Conservation (phyloP, 2,113 vertebrate species). For the Coturnix japonica region DNA sequence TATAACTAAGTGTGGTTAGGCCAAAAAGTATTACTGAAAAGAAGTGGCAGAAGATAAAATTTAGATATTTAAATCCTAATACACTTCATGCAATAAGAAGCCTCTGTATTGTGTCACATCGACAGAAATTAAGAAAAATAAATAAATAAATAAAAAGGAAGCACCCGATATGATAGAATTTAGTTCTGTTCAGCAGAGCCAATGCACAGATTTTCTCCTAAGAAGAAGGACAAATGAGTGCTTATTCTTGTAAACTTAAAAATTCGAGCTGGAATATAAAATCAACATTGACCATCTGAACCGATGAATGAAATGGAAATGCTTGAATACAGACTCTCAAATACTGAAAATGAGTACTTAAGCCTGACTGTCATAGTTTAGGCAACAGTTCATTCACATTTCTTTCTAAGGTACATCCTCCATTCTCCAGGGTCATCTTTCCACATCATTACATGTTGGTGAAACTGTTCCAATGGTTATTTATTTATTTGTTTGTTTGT, state of each 20-base stretch:
- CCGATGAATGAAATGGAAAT: not conserved
- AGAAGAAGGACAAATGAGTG: not conserved
- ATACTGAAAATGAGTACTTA: not conserved
- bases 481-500: not conserved
- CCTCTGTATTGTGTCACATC: not conserved
- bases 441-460: not conserved
- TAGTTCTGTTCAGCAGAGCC: not conserved
- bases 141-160: not conserved
- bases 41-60: not conserved
- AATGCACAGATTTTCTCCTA: not conserved
- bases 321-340: not conserved
- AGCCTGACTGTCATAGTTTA: not conserved
- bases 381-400: not conserved
- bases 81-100: not conserved
- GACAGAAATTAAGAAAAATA: not conserved
- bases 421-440: not conserved
- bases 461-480: not conserved
- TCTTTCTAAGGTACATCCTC: not conserved
- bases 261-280: not conserved
- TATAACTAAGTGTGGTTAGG: not conserved
- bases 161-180: not conserved
- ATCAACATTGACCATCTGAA: not conserved
- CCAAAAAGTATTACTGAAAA: rapidly evolving
- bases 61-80: not conserved
- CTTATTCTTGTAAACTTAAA: not conserved